Conservation (phyloP, 2,797 vertebrate genomes). For the Ctenosaura bakeri region DNA sequence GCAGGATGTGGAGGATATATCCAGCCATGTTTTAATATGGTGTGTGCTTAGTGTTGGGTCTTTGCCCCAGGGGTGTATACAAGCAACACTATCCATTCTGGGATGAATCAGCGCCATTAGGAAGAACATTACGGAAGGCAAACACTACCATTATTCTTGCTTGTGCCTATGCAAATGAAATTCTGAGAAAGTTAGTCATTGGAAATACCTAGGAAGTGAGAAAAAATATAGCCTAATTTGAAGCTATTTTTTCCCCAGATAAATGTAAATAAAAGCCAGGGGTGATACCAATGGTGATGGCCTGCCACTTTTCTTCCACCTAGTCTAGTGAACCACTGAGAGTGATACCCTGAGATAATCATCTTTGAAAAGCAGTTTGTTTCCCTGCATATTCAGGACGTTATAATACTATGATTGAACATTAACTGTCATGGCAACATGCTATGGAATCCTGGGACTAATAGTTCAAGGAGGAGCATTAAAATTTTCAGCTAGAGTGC, state of each 20-base stretch:
- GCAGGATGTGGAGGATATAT: neutral
- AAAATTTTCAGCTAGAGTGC: too few species aligned
- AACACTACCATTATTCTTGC: slow-evolving; percentile 11
- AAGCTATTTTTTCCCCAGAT: neutral
- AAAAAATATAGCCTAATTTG: neutral
- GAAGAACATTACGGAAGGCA: slow-evolving; percentile 35
- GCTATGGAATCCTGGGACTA: too few species aligned
- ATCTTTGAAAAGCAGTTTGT: neutral
- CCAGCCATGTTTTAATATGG: slow-evolving; percentile 20
- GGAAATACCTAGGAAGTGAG: neutral
- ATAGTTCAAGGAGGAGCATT: too few species aligned
- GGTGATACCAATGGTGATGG: neutral
- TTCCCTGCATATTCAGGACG: neutral
- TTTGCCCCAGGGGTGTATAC: neutral
- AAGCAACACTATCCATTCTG: slow-evolving; percentile 17
- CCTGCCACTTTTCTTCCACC: neutral
- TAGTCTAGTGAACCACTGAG: neutral
- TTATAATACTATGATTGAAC: too few species aligned
- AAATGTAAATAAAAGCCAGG: slow-evolving; percentile 26
- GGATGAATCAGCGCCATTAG: slow-evolving; percentile 16
- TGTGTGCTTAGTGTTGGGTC: neutral
- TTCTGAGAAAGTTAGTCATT: slow-evolving; percentile 13
- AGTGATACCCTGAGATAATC: neutral
- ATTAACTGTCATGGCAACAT: too few species aligned
- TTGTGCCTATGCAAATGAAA: slow-evolving; percentile 45